Percentiles rank a stretch among this genome's conserved stretches.
phyloP scores from a whole-genome alignment of 2,888 invertebrate genomes.

The Choreutis nemorana region DNA sequence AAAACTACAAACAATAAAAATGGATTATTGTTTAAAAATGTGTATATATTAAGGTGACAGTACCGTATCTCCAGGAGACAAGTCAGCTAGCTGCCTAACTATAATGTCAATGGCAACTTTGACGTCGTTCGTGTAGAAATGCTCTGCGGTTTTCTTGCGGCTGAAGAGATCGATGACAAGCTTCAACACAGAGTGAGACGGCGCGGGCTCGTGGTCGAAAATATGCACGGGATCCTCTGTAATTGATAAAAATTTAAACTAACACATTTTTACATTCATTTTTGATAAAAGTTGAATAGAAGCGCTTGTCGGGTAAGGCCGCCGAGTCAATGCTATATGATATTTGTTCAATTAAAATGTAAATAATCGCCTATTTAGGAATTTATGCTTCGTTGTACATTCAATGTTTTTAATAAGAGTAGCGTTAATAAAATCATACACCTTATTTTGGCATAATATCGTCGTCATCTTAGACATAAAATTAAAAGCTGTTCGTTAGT shows the following conservation, averaged over 20 bases:
- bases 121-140: constrained; percentile 95
- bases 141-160: constrained; percentile 77
- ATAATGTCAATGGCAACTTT: constrained; percentile 94
- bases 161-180: constrained; percentile 88
- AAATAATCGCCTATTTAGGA: no score
- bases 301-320: no score
- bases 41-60: not conserved
- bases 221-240: constrained; percentile 88
- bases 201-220: constrained; percentile 82
- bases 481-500: no score
- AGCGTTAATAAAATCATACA: no score
- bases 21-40: not conserved
- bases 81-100: constrained; percentile 87
- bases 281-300: no score
- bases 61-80: constrained; percentile 87
- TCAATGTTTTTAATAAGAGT: no score
- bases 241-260: constrained; percentile 21
- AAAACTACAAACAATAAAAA: not conserved
- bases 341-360: no score
- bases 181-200: constrained; percentile 87
- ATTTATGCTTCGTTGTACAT: no score
- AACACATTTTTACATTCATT: no score
- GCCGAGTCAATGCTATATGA: no score
- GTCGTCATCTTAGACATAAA: no score
- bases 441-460: no score